Conservation (phyloP, 2,888 invertebrate species). For the Eupsilia transversa region DNA sequence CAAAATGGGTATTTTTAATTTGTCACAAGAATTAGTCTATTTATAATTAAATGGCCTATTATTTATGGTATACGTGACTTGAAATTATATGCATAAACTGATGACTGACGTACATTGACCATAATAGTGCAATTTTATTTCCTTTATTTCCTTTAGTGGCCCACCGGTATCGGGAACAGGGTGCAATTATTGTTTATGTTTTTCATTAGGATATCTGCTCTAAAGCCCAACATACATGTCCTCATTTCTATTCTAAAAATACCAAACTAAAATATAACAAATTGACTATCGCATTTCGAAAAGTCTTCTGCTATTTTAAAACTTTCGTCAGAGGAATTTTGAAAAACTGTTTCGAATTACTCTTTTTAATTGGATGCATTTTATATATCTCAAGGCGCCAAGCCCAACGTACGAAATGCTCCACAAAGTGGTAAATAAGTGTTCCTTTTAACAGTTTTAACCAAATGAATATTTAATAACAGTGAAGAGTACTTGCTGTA, state of each 20-base stretch:
- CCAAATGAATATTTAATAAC: slow-evolving; percentile 69
- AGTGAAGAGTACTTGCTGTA: slow-evolving; percentile 49
- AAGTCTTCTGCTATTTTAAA: background rate
- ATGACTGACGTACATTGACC: slow-evolving; percentile 22
- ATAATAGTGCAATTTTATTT: background rate
- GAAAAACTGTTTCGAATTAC: slow-evolving; percentile 42
- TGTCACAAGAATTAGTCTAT: background rate
- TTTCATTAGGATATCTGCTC: background rate
- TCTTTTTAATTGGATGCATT: slow-evolving; percentile 54
- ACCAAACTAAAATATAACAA: no score
- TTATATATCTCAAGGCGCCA: slow-evolving; percentile 48
- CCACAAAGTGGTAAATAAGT: slow-evolving; percentile 61
- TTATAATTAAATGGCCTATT: slow-evolving; percentile 9
- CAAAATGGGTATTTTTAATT: slow-evolving; percentile 19
- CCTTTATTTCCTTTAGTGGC: no score
- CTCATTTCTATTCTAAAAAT: slow-evolving; percentile 17
- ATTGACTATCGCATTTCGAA: background rate
- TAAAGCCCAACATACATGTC: background rate
- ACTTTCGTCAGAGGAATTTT: slow-evolving; percentile 12
- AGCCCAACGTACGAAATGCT: slow-evolving; percentile 28
- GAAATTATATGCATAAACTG: slow-evolving; percentile 1
- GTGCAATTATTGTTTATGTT: slow-evolving; percentile 7
- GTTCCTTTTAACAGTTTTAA: slow-evolving; percentile 62
- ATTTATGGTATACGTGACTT: background rate
- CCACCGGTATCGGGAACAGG: no score